A percentile compares a stretch with the other conserved stretches of the same genome.
phyloP scores from a whole-genome alignment of 2,113 vertebrate species.

The Phaetusa simplex region DNA sequence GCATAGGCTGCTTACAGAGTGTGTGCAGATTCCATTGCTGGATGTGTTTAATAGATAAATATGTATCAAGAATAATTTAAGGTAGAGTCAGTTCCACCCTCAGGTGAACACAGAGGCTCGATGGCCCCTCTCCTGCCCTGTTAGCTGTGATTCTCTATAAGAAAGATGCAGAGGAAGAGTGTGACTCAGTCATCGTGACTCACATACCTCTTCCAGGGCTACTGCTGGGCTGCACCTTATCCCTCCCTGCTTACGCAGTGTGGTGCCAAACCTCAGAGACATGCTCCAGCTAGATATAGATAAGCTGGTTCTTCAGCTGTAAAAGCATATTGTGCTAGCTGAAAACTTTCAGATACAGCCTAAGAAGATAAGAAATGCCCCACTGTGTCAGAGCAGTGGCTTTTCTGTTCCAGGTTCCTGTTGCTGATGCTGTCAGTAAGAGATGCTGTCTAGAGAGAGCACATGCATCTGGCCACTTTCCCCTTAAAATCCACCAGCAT shows the following conservation, averaged over 20 bases:
- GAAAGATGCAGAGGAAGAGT: neutral
- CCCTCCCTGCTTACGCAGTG: neutral
- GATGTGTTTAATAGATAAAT: neutral
- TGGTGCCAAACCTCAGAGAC: constrained; percentile 27
- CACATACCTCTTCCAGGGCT: neutral
- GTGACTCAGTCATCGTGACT: constrained; percentile 35
- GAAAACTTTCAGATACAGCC: constrained; percentile 6
- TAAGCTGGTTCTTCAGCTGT: neutral
- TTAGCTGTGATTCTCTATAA: neutral
- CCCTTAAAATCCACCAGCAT: neutral
- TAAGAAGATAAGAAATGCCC: neutral
- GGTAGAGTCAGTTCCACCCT: neutral
- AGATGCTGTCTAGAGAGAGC: neutral
- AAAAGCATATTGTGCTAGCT: neutral
- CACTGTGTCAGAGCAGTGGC: neutral
- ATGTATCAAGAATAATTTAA: neutral
- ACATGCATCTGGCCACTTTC: neutral
- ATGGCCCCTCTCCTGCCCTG: neutral
- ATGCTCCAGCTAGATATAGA: neutral
- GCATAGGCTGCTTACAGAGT: neutral
- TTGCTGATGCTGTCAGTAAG: neutral
- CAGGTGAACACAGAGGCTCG: neutral
- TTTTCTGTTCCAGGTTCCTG: neutral
- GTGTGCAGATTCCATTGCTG: neutral
- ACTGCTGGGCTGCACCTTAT: constrained; percentile 40